These are phyloP conservation scores for Gobio gobio DNA, from an alignment of 2,113 vertebrate species.

Conservation along the genomic window DNA sequence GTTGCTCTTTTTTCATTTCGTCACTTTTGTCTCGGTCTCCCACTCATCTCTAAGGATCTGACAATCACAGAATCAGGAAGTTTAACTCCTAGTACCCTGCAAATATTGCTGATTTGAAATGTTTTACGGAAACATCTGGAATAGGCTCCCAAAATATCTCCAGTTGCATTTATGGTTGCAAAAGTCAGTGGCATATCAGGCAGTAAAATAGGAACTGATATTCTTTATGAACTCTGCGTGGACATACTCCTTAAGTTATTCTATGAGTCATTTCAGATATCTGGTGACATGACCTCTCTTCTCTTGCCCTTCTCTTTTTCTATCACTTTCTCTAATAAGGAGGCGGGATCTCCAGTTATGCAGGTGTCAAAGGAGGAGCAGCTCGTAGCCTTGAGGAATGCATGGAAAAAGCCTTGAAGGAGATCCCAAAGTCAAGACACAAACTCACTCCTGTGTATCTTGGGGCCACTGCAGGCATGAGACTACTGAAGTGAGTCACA, in stretches of 20 bases:
- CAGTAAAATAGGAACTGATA: background rate
- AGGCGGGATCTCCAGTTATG: conserved; percentile 74
- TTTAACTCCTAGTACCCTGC: background rate
- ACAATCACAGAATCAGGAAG: background rate
- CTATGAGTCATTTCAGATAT: background rate
- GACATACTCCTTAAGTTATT: background rate
- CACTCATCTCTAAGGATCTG: conserved; percentile 15
- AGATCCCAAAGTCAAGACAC: conserved; percentile 74
- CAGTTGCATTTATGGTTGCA: background rate
- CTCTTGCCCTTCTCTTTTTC: background rate
- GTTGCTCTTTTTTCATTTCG: conserved; percentile 47
- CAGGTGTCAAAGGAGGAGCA: conserved; percentile 57
- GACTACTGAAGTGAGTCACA: conserved; percentile 79
- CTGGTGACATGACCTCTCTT: background rate
- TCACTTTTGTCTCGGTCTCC: conserved; percentile 10
- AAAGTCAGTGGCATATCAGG: background rate
- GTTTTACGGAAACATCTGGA: conserved; percentile 37
- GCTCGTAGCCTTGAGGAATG: conserved; percentile 71
- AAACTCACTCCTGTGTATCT: conserved; percentile 74
- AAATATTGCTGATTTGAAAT: conserved; percentile 43
- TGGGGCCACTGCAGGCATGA: conserved; percentile 87
- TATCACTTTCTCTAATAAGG: conserved; percentile 52
- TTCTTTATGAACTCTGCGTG: too few species aligned
- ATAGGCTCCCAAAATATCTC: background rate
- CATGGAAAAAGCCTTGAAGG: conserved; percentile 70